Conservation (phyloP, 1,140 invertebrate species). For the Dreissena polymorpha region DNA sequence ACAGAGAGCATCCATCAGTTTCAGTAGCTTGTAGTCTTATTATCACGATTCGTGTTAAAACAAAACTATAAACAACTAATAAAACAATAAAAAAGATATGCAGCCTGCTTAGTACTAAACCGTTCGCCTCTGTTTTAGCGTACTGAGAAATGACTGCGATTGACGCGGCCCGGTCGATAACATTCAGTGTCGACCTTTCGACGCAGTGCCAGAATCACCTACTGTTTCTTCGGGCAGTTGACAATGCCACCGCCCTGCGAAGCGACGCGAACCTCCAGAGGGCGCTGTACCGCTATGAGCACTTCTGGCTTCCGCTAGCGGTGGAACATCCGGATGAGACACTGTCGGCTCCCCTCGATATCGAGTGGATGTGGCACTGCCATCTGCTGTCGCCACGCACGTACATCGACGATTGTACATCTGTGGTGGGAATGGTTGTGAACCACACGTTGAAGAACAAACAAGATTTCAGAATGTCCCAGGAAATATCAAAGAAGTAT, state of each 20-base stretch:
- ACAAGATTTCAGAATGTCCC: constrained; percentile 20
- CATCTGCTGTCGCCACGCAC: constrained; percentile 79
- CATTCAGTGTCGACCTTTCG: constrained; percentile 32
- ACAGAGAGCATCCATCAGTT: no score
- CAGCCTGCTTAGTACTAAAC: no score
- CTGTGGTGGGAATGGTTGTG: constrained; percentile 73
- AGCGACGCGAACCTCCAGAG: constrained; percentile 11
- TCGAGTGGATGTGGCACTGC: constrained; percentile 82
- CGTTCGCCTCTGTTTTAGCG: no score
- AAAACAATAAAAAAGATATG: no score
- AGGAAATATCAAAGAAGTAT: constrained; percentile 59
- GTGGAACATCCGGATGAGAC: constrained; percentile 68
- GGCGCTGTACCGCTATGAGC: constrained; percentile 76
- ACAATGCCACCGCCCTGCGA: not conserved
- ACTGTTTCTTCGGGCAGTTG: constrained; percentile 19
- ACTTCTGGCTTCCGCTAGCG: constrained; percentile 80
- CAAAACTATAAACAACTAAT: no score
- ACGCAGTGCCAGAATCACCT: constrained; percentile 11
- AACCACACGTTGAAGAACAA: constrained; percentile 69
- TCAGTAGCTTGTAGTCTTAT: no score
- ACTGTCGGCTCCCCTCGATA: constrained; percentile 79
- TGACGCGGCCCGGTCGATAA: constrained; percentile 58
- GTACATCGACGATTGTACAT: constrained; percentile 77
- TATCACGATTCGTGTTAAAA: no score
- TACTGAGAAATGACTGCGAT: not conserved